These are phyloP conservation scores for Sesia bembeciformis DNA, from an alignment of 2,888 invertebrate species.

Conservation along the genomic window DNA sequence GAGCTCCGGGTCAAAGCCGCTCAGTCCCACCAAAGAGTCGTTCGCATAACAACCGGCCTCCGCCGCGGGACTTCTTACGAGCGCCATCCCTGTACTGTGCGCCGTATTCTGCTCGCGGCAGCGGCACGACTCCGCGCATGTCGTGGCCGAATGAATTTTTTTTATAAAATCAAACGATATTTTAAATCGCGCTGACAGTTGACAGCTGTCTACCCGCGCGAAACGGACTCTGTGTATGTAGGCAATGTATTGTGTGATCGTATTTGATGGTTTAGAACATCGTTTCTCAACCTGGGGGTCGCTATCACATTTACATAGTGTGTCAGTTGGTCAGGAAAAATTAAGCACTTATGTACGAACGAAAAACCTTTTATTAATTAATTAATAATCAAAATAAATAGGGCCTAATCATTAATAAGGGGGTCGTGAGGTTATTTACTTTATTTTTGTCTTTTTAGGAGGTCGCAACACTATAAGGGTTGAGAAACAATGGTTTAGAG, in stretches of 20 bases:
- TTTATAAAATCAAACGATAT: background rate
- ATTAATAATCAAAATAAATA: no score
- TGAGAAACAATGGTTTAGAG: no score
- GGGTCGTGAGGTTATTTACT: no score
- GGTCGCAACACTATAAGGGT: no score
- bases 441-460: no score
- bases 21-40: slow-evolving; percentile 54
- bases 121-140: slow-evolving; percentile 34
- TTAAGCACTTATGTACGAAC: no score
- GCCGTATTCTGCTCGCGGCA: slow-evolving; percentile 56
- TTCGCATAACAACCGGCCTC: slow-evolving; percentile 57
- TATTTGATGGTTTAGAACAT: no score
- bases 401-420: no score
- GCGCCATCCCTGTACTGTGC: slow-evolving; percentile 55
- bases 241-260: background rate
- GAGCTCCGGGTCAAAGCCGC: slow-evolving; percentile 44
- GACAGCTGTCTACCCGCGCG: background rate
- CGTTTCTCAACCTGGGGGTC: no score
- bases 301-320: no score
- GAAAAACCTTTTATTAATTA: no score
- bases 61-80: slow-evolving; percentile 45
- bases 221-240: slow-evolving; percentile 2
- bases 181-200: slow-evolving; percentile 1
- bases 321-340: no score
- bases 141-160: slow-evolving; percentile 30